Conservation (phyloP, 2,888 invertebrate species). For the Branchipolynoe longqiensis region DNA sequence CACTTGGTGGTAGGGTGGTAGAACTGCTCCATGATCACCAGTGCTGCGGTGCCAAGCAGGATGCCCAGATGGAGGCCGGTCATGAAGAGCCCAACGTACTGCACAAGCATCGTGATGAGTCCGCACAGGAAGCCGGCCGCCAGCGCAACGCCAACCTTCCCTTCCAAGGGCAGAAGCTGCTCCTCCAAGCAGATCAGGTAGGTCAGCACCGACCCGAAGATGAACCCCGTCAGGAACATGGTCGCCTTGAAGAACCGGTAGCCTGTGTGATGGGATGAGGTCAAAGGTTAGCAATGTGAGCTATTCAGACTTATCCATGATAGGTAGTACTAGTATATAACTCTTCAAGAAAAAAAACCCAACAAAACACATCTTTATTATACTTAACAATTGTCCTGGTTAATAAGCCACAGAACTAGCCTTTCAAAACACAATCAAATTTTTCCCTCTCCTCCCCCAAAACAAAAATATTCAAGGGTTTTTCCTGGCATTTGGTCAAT, state of each 20-base stretch:
- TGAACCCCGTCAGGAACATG: slow-evolving; percentile 93
- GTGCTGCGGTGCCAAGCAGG: slow-evolving; percentile 78
- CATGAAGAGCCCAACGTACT: slow-evolving; percentile 91
- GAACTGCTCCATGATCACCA: slow-evolving; percentile 84
- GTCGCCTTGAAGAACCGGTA: slow-evolving; percentile 93
- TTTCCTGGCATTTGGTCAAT: too few species aligned
- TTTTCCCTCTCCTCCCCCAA: too few species aligned
- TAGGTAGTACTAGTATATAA: too few species aligned
- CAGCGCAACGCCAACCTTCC: slow-evolving; percentile 88
- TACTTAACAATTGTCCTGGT: too few species aligned
- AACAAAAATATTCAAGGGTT: too few species aligned
- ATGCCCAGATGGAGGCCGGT: slow-evolving; percentile 90
- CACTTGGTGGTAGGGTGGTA: slow-evolving; percentile 86
- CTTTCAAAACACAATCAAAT: too few species aligned
- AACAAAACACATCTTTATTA: too few species aligned
- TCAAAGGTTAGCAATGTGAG: too few species aligned
- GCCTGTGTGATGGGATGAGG: too few species aligned
- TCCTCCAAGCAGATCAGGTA: slow-evolving; percentile 91
- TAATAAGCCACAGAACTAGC: too few species aligned
- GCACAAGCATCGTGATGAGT: slow-evolving; percentile 90
- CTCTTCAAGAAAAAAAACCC: too few species aligned
- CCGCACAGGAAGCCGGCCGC: slow-evolving; percentile 90
- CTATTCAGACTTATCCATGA: too few species aligned
- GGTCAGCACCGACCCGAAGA: slow-evolving; percentile 91
- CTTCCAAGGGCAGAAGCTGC: slow-evolving; percentile 87